Base-by-base conservation (phyloP, 2,797 vertebrate species). In the Prunella strophiata region DNA sequence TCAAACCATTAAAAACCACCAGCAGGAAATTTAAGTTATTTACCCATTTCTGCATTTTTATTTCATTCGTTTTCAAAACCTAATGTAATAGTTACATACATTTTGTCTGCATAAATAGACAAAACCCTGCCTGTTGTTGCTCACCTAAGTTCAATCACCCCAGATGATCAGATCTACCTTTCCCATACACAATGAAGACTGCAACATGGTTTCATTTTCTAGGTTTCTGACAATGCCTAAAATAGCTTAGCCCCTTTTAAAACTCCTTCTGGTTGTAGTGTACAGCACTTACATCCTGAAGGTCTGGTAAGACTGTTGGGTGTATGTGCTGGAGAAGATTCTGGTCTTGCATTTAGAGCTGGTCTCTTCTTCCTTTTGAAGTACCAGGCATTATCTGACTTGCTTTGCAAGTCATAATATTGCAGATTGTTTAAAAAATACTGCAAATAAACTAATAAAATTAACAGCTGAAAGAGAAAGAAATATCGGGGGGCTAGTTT, bases 401-500 rank as follows among this genome's bases (percentile, higher is more conserved):
- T 67, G 27, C 30, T 72, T 88, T 66, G 23, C 22, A 93, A 68
- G 32, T 5, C 40, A 3, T 13, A 80, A 68, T 32, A 71, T 3
- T 38, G 76, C 2, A 79, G 13, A 85, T 26, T 26, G 6, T 17
- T 7, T 68, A 1, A 8, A 54, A 74, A 22, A n/a, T 9, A 62
- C 12, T 62, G 21, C 30, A 65, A 62, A 55, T 62, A 27, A 83
- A 52, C 23, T 15, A 75, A 65, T 13, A 8, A 77, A 71, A 79
- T 27, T 1, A 68, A 74, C 9, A 89, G 23, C 3, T 27, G 18
- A 76, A 76, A 66, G 6, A 34, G 8, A 8, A 36, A 81, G 52
- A 85, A 42, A 50, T 5, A 51, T 5, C 5, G 4, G 10, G 2
- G 8, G 0, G 5, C 34, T 36, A 7, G 7, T 43, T 48, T 48